Evolutionary conservation across 2,797 vertebrate species (phyloP).

Genomic region (Synaphobranchus kaupii): DNA sequence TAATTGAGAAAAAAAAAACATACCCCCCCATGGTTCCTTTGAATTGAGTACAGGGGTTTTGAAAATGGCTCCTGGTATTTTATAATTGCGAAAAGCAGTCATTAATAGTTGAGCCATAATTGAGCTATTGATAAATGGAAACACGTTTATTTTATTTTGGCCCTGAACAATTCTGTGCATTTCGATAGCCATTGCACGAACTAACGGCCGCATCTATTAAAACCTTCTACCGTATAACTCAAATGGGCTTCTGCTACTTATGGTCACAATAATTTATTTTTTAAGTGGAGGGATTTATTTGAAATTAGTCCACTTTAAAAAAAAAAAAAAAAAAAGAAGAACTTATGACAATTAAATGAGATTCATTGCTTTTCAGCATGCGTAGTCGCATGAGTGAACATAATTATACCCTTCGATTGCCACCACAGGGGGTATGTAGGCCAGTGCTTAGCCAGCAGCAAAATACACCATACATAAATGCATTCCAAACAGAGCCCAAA

Average conservation of each 20-base stretch:
- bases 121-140: not conserved
- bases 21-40: not conserved
- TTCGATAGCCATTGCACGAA: not conserved
- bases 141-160: not conserved
- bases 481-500: slow-evolving; percentile 17
- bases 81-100: not conserved
- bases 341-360: slow-evolving; percentile 26
- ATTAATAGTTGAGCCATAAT: not conserved
- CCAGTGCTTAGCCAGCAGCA: slow-evolving; percentile 35
- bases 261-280: not conserved
- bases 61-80: not conserved
- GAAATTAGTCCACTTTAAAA: not conserved
- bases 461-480: slow-evolving; percentile 18
- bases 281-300: not conserved
- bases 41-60: not conserved
- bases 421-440: slow-evolving; percentile 49
- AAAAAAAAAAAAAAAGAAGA: slow-evolving; percentile 20
- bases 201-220: not conserved
- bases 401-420: slow-evolving; percentile 50
- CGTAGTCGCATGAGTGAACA: slow-evolving; percentile 35
- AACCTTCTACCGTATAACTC: not conserved
- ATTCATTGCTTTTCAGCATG: slow-evolving; percentile 39
- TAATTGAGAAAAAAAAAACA: not conserved
- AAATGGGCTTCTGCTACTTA: too few species aligned
- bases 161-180: not conserved